These are phyloP conservation scores for Chrosomus eos DNA, from an alignment of 2,797 vertebrate species.

Conservation along the genomic window DNA sequence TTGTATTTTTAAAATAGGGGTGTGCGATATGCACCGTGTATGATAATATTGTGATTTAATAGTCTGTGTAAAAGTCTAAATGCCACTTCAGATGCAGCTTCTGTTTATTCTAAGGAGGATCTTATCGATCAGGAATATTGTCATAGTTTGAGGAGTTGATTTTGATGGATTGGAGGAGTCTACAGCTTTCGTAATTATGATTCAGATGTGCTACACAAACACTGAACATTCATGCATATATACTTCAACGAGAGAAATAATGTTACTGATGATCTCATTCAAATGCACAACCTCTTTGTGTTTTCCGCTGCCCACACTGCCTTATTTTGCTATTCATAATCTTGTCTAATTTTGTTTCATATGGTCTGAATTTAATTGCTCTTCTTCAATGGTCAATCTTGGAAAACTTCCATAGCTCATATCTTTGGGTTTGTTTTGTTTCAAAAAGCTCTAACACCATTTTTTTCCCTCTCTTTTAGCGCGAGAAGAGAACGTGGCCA, in stretches of 20 bases:
- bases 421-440: slow-evolving; percentile 22
- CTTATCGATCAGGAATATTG: not conserved
- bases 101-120: not conserved
- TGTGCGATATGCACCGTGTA: not conserved
- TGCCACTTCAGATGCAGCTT: not conserved
- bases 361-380: not conserved
- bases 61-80: not conserved
- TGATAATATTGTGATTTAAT: not conserved
- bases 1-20: not conserved
- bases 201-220: slow-evolving; percentile 23
- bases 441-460: slow-evolving; percentile 10
- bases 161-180: not conserved
- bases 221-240: slow-evolving; percentile 50
- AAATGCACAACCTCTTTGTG: not conserved
- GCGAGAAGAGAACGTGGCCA: slow-evolving; percentile 94
- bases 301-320: slow-evolving; percentile 35
- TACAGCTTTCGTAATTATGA: slow-evolving; percentile 32
- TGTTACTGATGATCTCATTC: slow-evolving; percentile 63
- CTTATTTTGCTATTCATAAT: not conserved
- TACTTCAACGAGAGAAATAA: slow-evolving; percentile 61
- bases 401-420: slow-evolving; percentile 48
- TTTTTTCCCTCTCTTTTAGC: slow-evolving; percentile 72
- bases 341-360: slow-evolving; percentile 5
- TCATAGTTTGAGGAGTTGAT: not conserved
- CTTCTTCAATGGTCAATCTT: slow-evolving; percentile 34